Evolutionary conservation across 2,888 invertebrate species (phyloP), one percentile per base, ranked within the genome.

Genomic region (Pseudococcus viburni): DNA sequence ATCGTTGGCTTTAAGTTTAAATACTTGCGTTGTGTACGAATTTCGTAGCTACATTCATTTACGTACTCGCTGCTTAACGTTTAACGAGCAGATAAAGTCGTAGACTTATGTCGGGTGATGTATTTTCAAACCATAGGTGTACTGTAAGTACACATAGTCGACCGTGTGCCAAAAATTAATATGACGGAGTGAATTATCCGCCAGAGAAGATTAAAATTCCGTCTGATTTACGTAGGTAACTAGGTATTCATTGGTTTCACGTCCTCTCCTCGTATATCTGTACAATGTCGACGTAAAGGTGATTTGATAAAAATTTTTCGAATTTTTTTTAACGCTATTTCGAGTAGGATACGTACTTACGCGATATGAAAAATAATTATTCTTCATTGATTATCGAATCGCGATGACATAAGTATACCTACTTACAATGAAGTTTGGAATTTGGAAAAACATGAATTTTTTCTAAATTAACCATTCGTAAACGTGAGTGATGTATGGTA

Each of bases 131-230:
- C 59, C 5, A 59, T 7, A 59, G 7, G 9, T 19, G 7, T 59
- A n/a, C 17, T 33, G 26, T 33, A 51, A 0, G 59, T 59, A 1
- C 11, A 55, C 55, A 5, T 17, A 19, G 59, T 59, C 59, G 19
- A 59, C 59, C 59, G 59, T 73, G 68, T 73, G 68, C 68, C 68
- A 73, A 73, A 73, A 73, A 73, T 73, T 73, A 73, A 73, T 33
- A 33, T 33, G 26, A 73, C 68, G 26, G 1, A 11, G 68, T 73
- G 12, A 73, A 73, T 73, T 73, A 73, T 59, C 19, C 68, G 26
- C 26, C 26, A 73, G n/a, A 73, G 15, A 73, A 73, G 22, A 73
- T 73, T 73, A 73, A 73, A 73, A 73, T 73, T 73, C 68, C 68
- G 26, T 73, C 68, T 12, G 68, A 73, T 33, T 73, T 33, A 19